A percentile compares a stretch with the other conserved stretches of the same genome.
phyloP scores from a whole-genome alignment of 2,113 vertebrate genomes.

The Muntiacus muntjak region DNA sequence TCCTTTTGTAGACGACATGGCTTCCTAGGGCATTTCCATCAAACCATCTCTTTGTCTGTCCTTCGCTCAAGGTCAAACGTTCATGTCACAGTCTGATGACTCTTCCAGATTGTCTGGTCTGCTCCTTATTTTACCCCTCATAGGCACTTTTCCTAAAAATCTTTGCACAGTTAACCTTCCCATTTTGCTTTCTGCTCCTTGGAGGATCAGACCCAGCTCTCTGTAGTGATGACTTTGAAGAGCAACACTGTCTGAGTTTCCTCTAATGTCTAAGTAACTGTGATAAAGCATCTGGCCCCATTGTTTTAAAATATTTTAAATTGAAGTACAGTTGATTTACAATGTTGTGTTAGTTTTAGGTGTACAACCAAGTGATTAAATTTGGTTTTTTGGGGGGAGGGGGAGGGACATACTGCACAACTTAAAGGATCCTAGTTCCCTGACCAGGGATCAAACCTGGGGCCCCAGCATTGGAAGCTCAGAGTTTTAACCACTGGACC shows the following conservation, averaged over 20 bases:
- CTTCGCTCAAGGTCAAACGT: background rate
- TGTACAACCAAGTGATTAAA: background rate
- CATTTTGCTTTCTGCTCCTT: background rate
- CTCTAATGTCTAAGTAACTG: background rate
- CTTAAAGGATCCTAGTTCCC: background rate
- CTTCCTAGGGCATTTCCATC: background rate
- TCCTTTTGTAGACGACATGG: background rate
- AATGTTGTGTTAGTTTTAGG: background rate
- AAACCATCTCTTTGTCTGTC: background rate
- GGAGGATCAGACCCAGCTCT: background rate
- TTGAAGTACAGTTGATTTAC: background rate
- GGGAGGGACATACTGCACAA: fast-evolving
- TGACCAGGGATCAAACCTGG: background rate
- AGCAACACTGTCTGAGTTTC: background rate
- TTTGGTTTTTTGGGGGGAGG: fast-evolving
- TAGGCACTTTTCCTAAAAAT: background rate
- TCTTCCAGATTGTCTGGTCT: background rate
- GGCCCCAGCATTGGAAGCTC: background rate
- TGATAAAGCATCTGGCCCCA: background rate
- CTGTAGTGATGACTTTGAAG: background rate
- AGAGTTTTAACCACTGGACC: background rate
- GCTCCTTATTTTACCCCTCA: background rate
- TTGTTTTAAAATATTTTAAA: background rate
- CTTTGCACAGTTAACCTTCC: background rate
- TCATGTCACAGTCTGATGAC: background rate